Evolutionary conservation across 2,113 vertebrate species (phyloP), one percentile per base, ranked within the genome.

Genomic region (Turnix velox): DNA sequence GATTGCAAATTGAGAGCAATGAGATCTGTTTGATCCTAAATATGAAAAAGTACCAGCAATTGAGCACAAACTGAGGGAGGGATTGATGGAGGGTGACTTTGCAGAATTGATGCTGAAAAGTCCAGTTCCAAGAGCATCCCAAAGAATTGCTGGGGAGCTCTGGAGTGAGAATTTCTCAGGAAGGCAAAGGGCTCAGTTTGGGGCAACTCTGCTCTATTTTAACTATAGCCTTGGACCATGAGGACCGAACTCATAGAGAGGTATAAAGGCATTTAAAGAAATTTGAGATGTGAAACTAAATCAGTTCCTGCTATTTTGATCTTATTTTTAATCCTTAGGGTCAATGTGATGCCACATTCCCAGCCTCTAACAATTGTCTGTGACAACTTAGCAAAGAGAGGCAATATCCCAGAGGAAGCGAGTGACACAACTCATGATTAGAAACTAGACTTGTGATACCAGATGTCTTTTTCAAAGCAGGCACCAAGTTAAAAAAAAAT

Each of bases 81-180:
- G 88, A 88, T 65, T 90, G 90, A 75, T 77, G 84, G 49, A 76
- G 66, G 14, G 35, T 72, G 42, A 69, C 75, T 96, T 84, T 80
- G 82, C 35, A 22, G 37, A 55, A 35, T 35, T 7, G 30, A 20
- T 63, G 73, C 83, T 75, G 48, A 61, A 68, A 78, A 88, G 81
- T 45, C 48, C 76, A 46, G n/a, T 9, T n/a, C n/a, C n/a, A n/a
- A n/a, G n/a, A n/a, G n/a, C 55, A 40, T 27, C n/a, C 8, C 4
- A 3, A 28, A 40, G 59, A 55, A 79, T 39, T 79, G 46, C 75
- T 65, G 59, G 25, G 20, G 46, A 89, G 67, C 37, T 65, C 33
- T 1, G 23, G 35, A n/a, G 69, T 68, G 67, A n/a, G 57, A 28
- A n/a, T 52, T 61, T 54, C 57, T 63, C 33, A 11, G 63, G 68